Evolutionary conservation across 2,113 vertebrate species (phyloP).

Genomic region (Aptenodytes patagonicus): DNA sequence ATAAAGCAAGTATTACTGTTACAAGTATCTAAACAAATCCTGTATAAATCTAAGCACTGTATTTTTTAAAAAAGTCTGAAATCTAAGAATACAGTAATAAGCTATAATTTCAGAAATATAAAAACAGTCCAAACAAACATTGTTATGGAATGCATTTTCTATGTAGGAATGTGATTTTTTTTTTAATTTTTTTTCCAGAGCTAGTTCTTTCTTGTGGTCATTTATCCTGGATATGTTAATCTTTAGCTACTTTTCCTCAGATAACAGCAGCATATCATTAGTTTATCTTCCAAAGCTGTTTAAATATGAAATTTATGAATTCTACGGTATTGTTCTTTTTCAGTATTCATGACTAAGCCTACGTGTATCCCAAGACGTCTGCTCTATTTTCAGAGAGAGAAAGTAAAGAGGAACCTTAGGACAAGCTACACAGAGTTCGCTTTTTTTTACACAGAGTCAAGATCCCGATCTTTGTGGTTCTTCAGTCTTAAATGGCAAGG

Average conservation of each 20-base stretch:
- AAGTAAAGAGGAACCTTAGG: not conserved
- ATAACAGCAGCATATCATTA: not conserved
- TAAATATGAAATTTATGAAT: not conserved
- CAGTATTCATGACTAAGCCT: not conserved
- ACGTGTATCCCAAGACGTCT: not conserved
- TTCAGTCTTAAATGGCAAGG: not conserved
- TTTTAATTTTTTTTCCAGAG: not conserved
- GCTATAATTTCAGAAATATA: conserved; percentile 52
- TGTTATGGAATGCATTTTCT: conserved; percentile 61
- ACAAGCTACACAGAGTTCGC: not conserved
- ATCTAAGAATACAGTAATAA: conserved; percentile 56
- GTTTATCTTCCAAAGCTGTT: not conserved
- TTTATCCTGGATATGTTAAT: not conserved
- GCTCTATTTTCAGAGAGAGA: not conserved
- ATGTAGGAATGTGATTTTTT: conserved; percentile 19
- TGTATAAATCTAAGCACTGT: conserved; percentile 65
- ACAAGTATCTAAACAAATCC: conserved; percentile 66
- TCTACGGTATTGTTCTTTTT: not conserved
- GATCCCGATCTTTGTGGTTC: not conserved
- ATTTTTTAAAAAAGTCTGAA: conserved; percentile 59
- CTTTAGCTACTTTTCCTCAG: not conserved
- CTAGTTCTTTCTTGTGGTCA: not conserved
- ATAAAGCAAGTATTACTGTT: conserved; percentile 56
- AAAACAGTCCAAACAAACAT: conserved; percentile 58
- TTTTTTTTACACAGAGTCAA: not conserved